Evolutionary conservation across 2,888 invertebrate genomes (phyloP), one percentile per base, ranked within the genome.

Genomic region (Drosophila hamatofila): DNA sequence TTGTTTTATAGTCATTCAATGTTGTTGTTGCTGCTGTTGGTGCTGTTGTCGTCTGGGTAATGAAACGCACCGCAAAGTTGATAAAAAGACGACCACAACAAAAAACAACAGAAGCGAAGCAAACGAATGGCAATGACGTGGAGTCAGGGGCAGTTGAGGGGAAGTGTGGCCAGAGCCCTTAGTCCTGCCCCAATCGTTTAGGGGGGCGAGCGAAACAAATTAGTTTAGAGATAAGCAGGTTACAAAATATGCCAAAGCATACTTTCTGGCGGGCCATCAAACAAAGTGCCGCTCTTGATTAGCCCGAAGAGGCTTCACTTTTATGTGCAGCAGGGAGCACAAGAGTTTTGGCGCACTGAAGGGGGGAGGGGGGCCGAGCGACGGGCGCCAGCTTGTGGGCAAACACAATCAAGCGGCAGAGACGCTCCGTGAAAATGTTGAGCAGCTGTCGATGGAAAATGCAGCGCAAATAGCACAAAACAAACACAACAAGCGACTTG

Each of bases 171-270:
- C 8, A n/a, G n/a, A 23, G 16, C 12, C 16, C 44, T 23, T 44
- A 44, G 7, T 8, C 44, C 44, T 23, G 23, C 4, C n/a, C 33
- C 16, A 51, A 39, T 1, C 69, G 56, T 66, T 52, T 23, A 1
- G 55, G 54, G 3, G n/a, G 48, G 48, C 16, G n/a, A 27, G 70
- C 54, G 37, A 86, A 82, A 86, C 89, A 86, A 86, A 86, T 86
- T 90, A 90, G 90, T 86, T 86, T 86, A 86, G 83, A 90, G 86
- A 86, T 90, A 86, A 86, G 90, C 81, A 80, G 80, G 90, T 83
- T 83, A 88, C 90, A 86, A 79, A 89, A 84, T 88, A 88, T 83
- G 72, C 84, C 72, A 81, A 65, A 81, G 90, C 88, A 82, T 71
- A 85, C 86, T 80, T 85, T 75, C 61, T 68, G 75, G 67, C 57